Conservation (phyloP, 2,113 vertebrate genomes). For the Oriolus oriolus region DNA sequence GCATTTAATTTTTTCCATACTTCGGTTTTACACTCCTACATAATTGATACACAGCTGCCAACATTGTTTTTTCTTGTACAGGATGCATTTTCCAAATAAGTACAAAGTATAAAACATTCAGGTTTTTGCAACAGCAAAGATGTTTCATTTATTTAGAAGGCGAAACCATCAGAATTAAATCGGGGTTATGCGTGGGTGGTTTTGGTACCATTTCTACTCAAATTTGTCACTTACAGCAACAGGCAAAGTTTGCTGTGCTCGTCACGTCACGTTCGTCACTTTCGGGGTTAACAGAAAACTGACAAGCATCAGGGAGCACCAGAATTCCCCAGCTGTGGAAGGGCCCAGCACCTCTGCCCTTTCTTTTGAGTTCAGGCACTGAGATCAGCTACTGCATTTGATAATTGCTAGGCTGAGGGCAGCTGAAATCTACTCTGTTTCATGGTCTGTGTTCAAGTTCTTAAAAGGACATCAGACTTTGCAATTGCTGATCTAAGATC, state of each 20-base stretch:
- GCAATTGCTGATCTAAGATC: not conserved
- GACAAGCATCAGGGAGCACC: not conserved
- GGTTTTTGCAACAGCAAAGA: not conserved
- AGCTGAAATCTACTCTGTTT: not conserved
- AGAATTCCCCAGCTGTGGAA: not conserved
- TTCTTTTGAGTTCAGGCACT: not conserved
- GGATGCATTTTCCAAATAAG: not conserved
- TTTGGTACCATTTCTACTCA: not conserved
- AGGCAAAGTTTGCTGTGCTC: not conserved
- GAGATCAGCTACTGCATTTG: not conserved
- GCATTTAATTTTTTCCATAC: not conserved
- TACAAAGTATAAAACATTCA: not conserved
- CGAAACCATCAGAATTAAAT: not conserved
- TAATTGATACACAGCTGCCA: not conserved
- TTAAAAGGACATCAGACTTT: not conserved
- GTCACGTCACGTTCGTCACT: fast-evolving
- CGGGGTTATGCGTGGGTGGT: fast-evolving
- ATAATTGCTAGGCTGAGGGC: not conserved
- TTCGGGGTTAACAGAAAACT: not conserved
- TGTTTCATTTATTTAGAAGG: not conserved
- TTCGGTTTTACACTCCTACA: not conserved
- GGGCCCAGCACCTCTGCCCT: not conserved
- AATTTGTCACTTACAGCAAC: not conserved
- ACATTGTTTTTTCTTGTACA: not conserved
- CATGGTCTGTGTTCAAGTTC: not conserved